phyloP scores from a whole-genome alignment of 2,113 vertebrate species.

The Mesitornis unicolor region DNA sequence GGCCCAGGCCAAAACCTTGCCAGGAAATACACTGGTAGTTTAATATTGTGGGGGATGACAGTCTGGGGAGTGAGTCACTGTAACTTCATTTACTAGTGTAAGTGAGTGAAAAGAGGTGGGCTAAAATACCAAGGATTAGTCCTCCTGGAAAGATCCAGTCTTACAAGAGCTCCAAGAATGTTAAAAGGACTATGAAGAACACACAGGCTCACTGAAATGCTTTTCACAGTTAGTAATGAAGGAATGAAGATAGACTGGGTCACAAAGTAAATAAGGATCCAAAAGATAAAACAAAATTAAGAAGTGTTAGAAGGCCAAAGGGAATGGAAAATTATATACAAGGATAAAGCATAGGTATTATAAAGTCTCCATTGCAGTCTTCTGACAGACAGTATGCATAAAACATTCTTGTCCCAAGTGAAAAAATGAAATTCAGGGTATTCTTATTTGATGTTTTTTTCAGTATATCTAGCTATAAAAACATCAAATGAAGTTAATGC shows the following conservation, averaged over 20 bases:
- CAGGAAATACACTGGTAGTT: not conserved
- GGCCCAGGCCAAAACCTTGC: not conserved
- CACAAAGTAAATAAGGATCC: not conserved
- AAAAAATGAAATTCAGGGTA: slow-evolving; percentile 31
- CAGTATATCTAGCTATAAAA: slow-evolving; percentile 38
- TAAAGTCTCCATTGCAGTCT: not conserved
- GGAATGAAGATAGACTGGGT: not conserved
- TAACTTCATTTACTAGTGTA: not conserved
- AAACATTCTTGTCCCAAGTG: slow-evolving; percentile 34
- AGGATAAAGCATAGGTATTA: not conserved
- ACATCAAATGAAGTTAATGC: slow-evolving; percentile 40
- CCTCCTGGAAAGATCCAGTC: not conserved
- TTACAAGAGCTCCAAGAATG: not conserved
- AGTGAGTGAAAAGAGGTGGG: not conserved
- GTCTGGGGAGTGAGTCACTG: not conserved
- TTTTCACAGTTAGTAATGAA: not conserved
- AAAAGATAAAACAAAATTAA: not conserved
- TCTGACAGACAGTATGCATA: slow-evolving; percentile 23
- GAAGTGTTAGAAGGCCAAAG: not conserved
- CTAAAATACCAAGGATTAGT: not conserved
- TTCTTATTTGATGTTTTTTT: slow-evolving; percentile 31
- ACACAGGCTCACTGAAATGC: not conserved
- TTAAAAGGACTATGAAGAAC: not conserved
- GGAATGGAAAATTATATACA: not conserved
- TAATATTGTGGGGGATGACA: not conserved